Base-by-base conservation (phyloP, 2,888 invertebrate genomes). In the Drosophila subquinaria region DNA sequence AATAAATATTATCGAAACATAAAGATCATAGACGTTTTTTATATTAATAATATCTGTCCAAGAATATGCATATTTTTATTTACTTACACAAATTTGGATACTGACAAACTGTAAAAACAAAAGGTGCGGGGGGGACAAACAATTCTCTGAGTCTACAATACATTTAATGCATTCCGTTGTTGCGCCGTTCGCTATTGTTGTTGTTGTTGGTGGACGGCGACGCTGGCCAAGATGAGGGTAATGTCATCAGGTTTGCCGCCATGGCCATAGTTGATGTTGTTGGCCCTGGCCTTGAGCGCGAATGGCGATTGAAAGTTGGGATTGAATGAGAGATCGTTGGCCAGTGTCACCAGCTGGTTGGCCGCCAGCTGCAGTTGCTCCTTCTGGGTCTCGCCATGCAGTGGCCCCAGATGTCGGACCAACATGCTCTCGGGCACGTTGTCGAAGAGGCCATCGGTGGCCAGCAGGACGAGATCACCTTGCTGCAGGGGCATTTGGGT, bases 361-460 rank as follows among this genome's bases (percentile, higher is more conserved):
- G 77, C 84, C 3, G 52, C 57, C 3, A n/a, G 10, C 15, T 84
- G 89, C 10, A 89, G 33, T 0, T 57, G 9, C 8, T 30, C 42
- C 17, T 50, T 6, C 0, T 42, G 53, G 0, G 47, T 73, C 5
- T 55, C 60, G 10, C 56, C 72, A 1, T 70, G 72, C 73, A 95
- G 94, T 91, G 95, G 94, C 77, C 94, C 92, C 93, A 98, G 94
- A 93, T 98, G 97, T 13, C 96, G 95, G 76, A 98, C 94, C 83
- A 99, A 95, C 92, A 98, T 94, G 76, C 96, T 95, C 88, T 97
- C 97, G 69, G 98, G 97, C 88, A 99, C 95, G 93, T 99, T 99
- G 94, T 99, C 99, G 93, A 99, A 99, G 65, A 99, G 97, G 53
- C 99, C 99, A 93, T 99, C 99, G 0, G 99, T 99, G 47, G 98